These are phyloP conservation scores for Oncorhynchus masou DNA, from an alignment of 2,113 vertebrate genomes.

Conservation along the genomic window DNA sequence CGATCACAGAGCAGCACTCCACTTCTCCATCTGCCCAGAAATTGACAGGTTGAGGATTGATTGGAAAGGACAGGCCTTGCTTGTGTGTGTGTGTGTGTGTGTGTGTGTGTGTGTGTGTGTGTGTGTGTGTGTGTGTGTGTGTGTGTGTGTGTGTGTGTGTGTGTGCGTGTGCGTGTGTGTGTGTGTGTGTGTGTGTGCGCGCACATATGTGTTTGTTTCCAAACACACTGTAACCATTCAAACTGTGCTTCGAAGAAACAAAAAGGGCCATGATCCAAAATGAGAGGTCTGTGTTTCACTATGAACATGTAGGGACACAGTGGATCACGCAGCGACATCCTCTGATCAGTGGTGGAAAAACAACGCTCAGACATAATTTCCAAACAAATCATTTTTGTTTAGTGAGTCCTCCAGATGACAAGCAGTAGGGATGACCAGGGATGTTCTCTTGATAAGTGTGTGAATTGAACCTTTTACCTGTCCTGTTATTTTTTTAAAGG, in stretches of 20 bases:
- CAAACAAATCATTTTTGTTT: no score
- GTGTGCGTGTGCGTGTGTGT: slow-evolving; percentile 21
- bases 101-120: slow-evolving; percentile 24
- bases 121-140: slow-evolving; percentile 38
- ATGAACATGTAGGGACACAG: slow-evolving; percentile 16
- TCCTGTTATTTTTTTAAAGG: no score
- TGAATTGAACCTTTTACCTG: no score
- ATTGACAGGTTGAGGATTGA: slow-evolving; percentile 58
- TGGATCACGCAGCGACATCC: slow-evolving; percentile 21
- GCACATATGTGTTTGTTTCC: slow-evolving; percentile 19
- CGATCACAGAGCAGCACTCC: slow-evolving; percentile 56
- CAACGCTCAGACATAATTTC: no score
- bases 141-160: slow-evolving; percentile 32
- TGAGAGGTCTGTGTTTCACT: no score
- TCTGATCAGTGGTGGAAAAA: no score
- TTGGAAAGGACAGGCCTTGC: slow-evolving; percentile 5
- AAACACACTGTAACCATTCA: no score
- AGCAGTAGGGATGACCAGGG: no score
- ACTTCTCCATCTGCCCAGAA: slow-evolving; percentile 46
- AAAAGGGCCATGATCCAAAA: no score
- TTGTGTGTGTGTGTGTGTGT: slow-evolving; percentile 17
- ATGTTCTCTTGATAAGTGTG: no score
- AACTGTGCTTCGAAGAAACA: not conserved
- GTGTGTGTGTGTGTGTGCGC: slow-evolving; percentile 21
- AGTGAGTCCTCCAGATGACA: no score